Conservation (phyloP, 2,113 vertebrate genomes). For the Lepisosteus oculatus region DNA sequence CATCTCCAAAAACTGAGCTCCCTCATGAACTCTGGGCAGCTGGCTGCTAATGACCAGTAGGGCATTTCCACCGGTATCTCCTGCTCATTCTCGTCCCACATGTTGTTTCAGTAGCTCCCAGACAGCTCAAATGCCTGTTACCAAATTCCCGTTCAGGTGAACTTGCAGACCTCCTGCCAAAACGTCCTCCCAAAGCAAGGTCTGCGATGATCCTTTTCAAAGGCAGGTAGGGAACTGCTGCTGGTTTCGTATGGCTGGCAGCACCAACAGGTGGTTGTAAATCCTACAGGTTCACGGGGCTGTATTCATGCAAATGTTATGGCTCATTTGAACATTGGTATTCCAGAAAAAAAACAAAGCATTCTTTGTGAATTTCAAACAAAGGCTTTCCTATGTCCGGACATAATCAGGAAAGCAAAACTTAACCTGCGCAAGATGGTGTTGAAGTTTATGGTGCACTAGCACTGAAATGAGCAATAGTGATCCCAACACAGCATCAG, state of each 20-base stretch:
- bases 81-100: neutral
- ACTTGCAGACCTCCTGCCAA: too few relatives aligned
- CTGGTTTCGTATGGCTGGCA: too few relatives aligned
- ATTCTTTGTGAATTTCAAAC: neutral
- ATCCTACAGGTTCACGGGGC: neutral
- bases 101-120: neutral
- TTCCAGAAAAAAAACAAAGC: neutral
- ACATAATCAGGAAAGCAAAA: neutral
- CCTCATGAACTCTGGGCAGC: too few relatives aligned
- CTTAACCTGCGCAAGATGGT: neutral
- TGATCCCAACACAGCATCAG: neutral
- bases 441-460: conserved; percentile 6
- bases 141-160: too few relatives aligned
- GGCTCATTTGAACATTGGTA: conserved; percentile 1
- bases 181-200: too few relatives aligned
- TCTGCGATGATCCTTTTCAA: too few relatives aligned
- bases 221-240: neutral
- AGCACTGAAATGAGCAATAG: conserved; percentile 21
- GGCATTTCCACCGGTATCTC: conserved; percentile 19
- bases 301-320: conserved; percentile 1
- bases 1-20: neutral
- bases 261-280: neutral
- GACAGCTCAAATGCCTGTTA: too few relatives aligned
- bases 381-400: neutral
- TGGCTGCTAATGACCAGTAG: too few relatives aligned